Percentiles rank a stretch among this genome's conserved stretches.
phyloP scores from a whole-genome alignment of 2,888 invertebrate species.

The Machimus rusticus region DNA sequence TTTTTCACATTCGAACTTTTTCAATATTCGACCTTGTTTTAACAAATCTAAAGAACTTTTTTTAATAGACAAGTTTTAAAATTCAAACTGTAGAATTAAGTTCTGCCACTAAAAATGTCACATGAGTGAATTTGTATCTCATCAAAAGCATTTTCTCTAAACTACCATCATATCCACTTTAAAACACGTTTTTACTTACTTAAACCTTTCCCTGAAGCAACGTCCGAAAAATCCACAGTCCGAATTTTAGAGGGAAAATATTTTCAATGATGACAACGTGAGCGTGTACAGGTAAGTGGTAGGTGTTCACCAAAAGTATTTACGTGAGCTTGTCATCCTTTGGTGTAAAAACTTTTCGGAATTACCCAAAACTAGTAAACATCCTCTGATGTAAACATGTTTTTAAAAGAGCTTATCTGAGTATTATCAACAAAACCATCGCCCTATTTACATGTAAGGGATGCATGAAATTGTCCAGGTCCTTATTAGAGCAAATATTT shows the following conservation, averaged over 20 bases:
- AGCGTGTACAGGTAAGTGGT: neutral
- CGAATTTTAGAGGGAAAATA: neutral
- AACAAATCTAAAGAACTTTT: too few species aligned
- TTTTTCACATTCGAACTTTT: neutral
- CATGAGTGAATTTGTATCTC: neutral
- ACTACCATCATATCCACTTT: neutral
- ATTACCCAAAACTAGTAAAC: neutral
- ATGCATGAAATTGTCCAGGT: neutral
- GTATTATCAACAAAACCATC: neutral
- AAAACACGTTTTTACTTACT: neutral
- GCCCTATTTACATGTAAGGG: neutral
- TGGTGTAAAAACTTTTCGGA: neutral
- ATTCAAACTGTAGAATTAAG: too few species aligned
- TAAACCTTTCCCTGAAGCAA: neutral
- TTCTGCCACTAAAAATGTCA: neutral
- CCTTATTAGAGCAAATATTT: neutral
- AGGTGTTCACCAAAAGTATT: neutral
- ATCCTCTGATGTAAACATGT: neutral
- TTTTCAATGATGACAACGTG: neutral
- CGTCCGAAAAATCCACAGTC: neutral
- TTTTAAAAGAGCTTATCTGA: neutral
- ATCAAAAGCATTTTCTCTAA: neutral
- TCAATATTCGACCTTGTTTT: too few species aligned
- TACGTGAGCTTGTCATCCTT: neutral
- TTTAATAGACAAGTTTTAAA: too few species aligned